Percentiles rank a stretch among this genome's conserved stretches.
These are phyloP conservation scores for Sylvia atricapilla DNA, from an alignment of 2,113 vertebrate genomes.

Conservation along the genomic window DNA sequence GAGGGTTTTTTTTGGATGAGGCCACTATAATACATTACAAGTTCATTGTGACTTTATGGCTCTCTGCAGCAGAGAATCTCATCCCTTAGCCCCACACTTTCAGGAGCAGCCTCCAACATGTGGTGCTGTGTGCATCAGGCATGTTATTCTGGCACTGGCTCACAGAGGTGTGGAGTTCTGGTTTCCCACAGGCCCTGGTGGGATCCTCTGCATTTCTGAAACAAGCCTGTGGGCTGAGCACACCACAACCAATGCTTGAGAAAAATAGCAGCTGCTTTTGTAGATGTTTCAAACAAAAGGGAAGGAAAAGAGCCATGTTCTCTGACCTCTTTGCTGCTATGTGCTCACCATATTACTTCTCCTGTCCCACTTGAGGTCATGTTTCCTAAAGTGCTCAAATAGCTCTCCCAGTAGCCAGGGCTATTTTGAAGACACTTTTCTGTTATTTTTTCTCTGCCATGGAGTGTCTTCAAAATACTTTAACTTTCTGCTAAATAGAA, in stretches of 20 bases:
- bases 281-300: background rate
- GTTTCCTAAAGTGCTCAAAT: background rate
- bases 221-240: accelerated
- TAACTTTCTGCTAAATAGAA: background rate
- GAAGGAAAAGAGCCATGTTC: background rate
- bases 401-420: background rate
- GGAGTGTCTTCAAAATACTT: background rate
- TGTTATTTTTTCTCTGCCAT: background rate
- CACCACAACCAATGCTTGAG: accelerated
- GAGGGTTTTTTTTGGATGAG: background rate
- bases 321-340: background rate
- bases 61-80: background rate
- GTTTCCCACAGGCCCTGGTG: accelerated
- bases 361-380: background rate
- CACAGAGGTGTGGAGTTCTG: background rate
- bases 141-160: accelerated
- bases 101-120: accelerated
- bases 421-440: background rate
- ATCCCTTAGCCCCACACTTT: background rate
- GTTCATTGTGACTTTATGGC: background rate
- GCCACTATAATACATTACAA: background rate
- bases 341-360: background rate
- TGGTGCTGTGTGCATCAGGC: accelerated
- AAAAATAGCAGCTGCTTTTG: background rate
- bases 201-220: background rate